Percentiles rank a stretch among this genome's conserved stretches.
Evolutionary conservation across 1,140 invertebrate genomes (phyloP).

Genomic region (Nephila pilipes): DNA sequence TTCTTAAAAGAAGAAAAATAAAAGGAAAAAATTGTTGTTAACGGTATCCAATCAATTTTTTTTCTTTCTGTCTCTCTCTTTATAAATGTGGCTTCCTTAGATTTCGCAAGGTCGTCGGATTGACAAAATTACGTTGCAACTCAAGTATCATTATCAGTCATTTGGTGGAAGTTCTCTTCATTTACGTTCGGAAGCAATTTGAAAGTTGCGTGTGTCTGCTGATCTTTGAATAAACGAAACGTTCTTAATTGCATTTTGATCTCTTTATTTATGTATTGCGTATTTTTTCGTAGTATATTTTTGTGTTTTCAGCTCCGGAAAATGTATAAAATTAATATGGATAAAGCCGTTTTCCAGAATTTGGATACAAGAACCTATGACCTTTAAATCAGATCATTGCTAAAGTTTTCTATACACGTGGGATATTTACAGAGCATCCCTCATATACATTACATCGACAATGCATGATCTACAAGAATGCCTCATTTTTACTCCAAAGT

Average conservation of each 20-base stretch:
- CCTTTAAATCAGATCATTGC: too few species aligned
- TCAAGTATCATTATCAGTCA: neutral
- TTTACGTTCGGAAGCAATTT: neutral
- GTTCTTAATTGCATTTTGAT: neutral
- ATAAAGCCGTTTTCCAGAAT: too few species aligned
- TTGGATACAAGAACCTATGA: too few species aligned
- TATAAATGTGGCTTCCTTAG: constrained; percentile 4
- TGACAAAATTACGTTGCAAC: neutral
- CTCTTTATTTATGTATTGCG: neutral
- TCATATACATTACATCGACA: too few species aligned
- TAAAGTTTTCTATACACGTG: too few species aligned
- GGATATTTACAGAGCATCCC: too few species aligned
- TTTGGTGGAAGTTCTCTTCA: neutral
- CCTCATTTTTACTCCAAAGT: too few species aligned
- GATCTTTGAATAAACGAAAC: neutral
- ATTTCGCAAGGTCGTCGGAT: neutral
- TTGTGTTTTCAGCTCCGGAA: too few species aligned
- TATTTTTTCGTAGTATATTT: too few species aligned
- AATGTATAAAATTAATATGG: too few species aligned
- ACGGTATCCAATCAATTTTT: constrained; percentile 56
- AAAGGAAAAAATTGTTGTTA: constrained; percentile 8
- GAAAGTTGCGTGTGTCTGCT: neutral
- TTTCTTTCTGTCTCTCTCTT: neutral
- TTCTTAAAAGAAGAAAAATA: neutral
- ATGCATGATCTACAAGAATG: too few species aligned